Evolutionary conservation across 1,140 invertebrate genomes (phyloP).

Genomic region (Artemia franciscana): DNA sequence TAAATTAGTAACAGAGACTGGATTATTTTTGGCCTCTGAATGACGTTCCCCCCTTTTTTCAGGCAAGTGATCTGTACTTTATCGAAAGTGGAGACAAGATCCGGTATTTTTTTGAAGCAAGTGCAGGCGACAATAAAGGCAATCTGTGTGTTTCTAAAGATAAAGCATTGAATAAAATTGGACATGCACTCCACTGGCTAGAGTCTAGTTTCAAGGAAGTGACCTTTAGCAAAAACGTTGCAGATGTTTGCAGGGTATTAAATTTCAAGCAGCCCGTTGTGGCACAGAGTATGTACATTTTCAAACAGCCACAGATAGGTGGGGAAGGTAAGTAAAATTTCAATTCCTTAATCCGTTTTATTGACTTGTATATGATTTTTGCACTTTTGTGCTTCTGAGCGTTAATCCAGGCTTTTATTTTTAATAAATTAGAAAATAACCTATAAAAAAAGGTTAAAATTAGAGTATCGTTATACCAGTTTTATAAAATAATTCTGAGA

Average conservation of each 20-base stretch:
- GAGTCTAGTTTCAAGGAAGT: constrained; percentile 55
- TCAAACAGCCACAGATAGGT: constrained; percentile 76
- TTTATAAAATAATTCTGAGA: too few relatives aligned
- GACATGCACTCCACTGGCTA: constrained; percentile 70
- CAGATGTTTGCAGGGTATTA: constrained; percentile 43
- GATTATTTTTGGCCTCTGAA: too few relatives aligned
- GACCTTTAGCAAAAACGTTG: constrained; percentile 60
- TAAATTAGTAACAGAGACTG: too few relatives aligned
- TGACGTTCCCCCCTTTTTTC: too few relatives aligned
- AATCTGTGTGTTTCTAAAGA: constrained; percentile 39
- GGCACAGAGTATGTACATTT: constrained; percentile 93
- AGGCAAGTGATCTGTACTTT: constrained; percentile 58
- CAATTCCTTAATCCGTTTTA: too few relatives aligned
- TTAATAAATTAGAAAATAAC: too few relatives aligned
- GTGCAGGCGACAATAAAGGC: constrained; percentile 48
- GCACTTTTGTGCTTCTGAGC: too few relatives aligned
- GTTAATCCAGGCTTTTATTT: too few relatives aligned
- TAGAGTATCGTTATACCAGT: too few relatives aligned
- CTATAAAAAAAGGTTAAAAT: too few relatives aligned
- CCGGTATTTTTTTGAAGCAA: constrained; percentile 67
- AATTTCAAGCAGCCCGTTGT: constrained; percentile 53
- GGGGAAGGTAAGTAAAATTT: constrained; percentile 61
- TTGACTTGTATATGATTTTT: too few relatives aligned
- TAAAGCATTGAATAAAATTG: constrained; percentile 53
- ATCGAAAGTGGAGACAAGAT: constrained; percentile 78